These are phyloP conservation scores for Centruroides sculpturatus DNA, from an alignment of 1,140 invertebrate genomes.

Conservation along the genomic window DNA sequence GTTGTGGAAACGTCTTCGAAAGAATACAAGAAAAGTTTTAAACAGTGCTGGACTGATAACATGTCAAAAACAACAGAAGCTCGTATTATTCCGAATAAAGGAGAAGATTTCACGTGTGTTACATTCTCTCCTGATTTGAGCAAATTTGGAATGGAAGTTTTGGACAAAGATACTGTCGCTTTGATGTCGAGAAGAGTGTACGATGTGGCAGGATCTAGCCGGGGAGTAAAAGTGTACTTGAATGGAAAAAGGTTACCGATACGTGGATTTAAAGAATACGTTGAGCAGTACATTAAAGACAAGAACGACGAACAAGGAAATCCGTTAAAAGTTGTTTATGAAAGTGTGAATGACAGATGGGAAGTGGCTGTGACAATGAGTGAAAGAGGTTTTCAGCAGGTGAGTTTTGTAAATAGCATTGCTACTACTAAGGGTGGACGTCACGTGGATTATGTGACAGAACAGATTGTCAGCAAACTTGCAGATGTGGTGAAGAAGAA, in stretches of 20 bases:
- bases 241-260: slow-evolving; percentile 81
- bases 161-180: slow-evolving; percentile 85
- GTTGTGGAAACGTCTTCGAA: slow-evolving; percentile 83
- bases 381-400: slow-evolving; percentile 86
- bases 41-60: slow-evolving; percentile 87
- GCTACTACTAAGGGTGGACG: slow-evolving; percentile 98
- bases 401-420: slow-evolving; percentile 98
- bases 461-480: slow-evolving; percentile 70
- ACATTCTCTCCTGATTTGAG: slow-evolving; percentile 87
- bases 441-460: slow-evolving; percentile 89
- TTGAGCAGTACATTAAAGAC: slow-evolving; percentile 76
- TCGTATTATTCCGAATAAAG: slow-evolving; percentile 42
- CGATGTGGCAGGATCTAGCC: slow-evolving; percentile 80
- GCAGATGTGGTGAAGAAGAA: slow-evolving; percentile 80
- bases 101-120: slow-evolving; percentile 84
- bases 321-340: slow-evolving; percentile 74
- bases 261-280: slow-evolving; percentile 91
- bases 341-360: slow-evolving; percentile 75
- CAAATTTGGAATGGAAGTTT: slow-evolving; percentile 88
- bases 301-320: slow-evolving; percentile 64
- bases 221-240: slow-evolving; percentile 83
- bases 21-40: slow-evolving; percentile 76
- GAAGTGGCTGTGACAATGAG: slow-evolving; percentile 86
- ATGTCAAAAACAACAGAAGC: slow-evolving; percentile 86
- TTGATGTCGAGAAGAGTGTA: slow-evolving; percentile 87